Base-by-base conservation (phyloP, 37 sponge, comb jelly and placozoan genomes). In the Crambe crambe region DNA sequence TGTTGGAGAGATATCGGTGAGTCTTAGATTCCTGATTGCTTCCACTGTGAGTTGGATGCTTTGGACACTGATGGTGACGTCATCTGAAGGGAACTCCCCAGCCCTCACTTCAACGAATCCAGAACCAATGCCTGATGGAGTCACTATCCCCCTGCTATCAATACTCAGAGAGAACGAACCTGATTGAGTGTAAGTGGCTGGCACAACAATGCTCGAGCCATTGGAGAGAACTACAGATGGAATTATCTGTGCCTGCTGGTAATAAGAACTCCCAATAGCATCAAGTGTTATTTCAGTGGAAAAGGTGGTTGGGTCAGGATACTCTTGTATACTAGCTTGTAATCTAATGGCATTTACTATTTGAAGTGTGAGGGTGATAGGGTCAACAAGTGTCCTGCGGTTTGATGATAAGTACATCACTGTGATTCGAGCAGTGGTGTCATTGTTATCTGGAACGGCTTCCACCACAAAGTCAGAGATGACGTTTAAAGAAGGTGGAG, bases 221-320 rank as follows among this genome's bases (percentile, higher is more conserved):
- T 73, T 73, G 17, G 86, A 86, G 18, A 78, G 66, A 34, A 64
- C 27, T 54, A 67, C 86, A 3, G 43, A 27, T 62, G 64, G 1
- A 27, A 5, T 21, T 42, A 58, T 61, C 63, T 39, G 30, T 32
- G 75, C 75, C 29, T 74, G 58, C 23, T 74, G 75, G 27, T 57
- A 36, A 35, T 32, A 36, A 2, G 5, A 31, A 30, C 37, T 30
- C 2, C 23, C 38, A 68, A 68, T 74, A 31, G 59, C 21, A 57
- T 37, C 3, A 56, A 41, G 37, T 32, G 23, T 5, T 30, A 35
- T 23, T 32, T 30, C 5, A 2, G 2, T 31, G 36, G 38, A 18
- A 17, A 21, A 21, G 17, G 75, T 32, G 38, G 30, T 34, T 57
- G 59, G 30, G 59, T 74, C 59, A 12, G 75, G 75, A 32, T 58